Evolutionary conservation across 2,888 invertebrate species (phyloP).

Genomic region (Drosophila algonquin): DNA sequence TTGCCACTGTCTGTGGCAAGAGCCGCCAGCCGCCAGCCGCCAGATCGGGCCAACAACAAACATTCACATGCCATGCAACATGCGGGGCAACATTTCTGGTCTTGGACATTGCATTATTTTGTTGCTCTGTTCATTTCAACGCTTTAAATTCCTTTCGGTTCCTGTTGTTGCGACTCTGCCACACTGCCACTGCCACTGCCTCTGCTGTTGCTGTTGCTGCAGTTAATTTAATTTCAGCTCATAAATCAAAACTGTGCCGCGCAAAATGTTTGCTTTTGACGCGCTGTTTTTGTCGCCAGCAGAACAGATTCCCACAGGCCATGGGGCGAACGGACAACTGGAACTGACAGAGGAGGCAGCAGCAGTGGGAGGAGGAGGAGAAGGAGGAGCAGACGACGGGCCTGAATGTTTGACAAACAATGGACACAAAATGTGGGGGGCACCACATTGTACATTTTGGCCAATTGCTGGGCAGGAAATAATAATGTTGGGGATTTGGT

Average conservation of each 20-base stretch:
- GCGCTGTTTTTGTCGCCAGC: conserved; percentile 71
- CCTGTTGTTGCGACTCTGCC: not conserved
- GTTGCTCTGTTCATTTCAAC: conserved; percentile 65
- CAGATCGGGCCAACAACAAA: conserved; percentile 1
- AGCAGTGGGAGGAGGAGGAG: conserved; percentile 6
- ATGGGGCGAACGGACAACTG: conserved; percentile 35
- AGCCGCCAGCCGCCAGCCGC: conserved; percentile 3
- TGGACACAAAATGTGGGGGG: conserved; percentile 49
- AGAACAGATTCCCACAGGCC: conserved; percentile 38
- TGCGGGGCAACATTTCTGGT: conserved; percentile 37
- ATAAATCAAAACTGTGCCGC: conserved; percentile 81
- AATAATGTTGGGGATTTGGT: not conserved
- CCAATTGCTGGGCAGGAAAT: not conserved
- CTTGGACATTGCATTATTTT: conserved; percentile 54
- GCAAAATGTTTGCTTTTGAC: conserved; percentile 78
- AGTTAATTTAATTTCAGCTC: conserved; percentile 79
- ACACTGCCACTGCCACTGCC: conserved; percentile 8
- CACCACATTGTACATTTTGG: not conserved
- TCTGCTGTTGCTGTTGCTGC: conserved; percentile 42
- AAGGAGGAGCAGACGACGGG: conserved; percentile 44
- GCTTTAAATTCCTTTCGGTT: conserved; percentile 72
- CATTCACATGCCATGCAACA: conserved; percentile 47
- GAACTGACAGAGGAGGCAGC: conserved; percentile 21
- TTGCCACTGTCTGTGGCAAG: conserved; percentile 16
- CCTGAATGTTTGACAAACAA: conserved; percentile 75